phyloP scores from a whole-genome alignment of 2,113 vertebrate species.

The Cynocephalus volans region DNA sequence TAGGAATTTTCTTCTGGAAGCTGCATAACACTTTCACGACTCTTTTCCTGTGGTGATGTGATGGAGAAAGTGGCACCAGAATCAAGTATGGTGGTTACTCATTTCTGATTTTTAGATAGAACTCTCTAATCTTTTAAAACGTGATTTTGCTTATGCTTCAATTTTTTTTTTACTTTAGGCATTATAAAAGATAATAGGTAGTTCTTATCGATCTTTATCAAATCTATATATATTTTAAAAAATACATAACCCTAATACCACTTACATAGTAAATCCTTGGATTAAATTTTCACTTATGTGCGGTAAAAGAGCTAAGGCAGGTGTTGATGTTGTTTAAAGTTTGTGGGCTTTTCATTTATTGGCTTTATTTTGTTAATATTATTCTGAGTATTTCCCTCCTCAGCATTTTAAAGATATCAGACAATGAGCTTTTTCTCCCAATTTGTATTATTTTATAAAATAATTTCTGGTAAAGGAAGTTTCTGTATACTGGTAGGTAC shows the following conservation, averaged over 20 bases:
- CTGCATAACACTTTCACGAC: background rate
- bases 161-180: background rate
- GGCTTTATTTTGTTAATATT: conserved; percentile 58
- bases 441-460: background rate
- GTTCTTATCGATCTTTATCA: background rate
- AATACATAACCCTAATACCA: background rate
- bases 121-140: background rate
- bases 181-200: background rate
- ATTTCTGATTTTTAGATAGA: background rate
- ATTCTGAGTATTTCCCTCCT: background rate
- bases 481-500: background rate
- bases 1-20: background rate
- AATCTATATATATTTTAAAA: background rate
- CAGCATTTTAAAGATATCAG: conserved; percentile 42
- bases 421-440: conserved; percentile 59
- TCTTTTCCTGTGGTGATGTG: background rate
- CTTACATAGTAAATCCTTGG: background rate
- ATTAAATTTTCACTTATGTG: background rate
- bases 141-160: background rate
- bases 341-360: conserved; percentile 47
- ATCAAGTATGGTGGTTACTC: background rate
- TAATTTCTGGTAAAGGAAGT: background rate
- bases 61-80: background rate
- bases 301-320: background rate
- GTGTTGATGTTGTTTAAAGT: conserved; percentile 39